Percentiles rank a stretch among this genome's conserved stretches.
Evolutionary conservation across 2,113 vertebrate species (phyloP).

Genomic region (Phoenicopterus ruber): DNA sequence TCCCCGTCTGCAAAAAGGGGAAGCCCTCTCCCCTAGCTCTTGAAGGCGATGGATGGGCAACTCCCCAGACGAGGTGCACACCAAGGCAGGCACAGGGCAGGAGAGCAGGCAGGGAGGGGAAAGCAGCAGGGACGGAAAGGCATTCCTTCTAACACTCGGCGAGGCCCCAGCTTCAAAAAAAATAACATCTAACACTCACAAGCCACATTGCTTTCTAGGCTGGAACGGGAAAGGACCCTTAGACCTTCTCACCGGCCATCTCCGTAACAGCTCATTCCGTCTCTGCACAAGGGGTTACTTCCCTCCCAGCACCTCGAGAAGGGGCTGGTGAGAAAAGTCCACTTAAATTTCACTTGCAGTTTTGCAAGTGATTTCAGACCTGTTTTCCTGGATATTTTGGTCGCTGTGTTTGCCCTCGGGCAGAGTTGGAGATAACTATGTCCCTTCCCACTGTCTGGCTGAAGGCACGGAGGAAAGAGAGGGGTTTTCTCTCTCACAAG

Average conservation of each 20-base stretch:
- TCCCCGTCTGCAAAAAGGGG: background rate
- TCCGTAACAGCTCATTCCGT: background rate
- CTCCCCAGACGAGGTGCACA: background rate
- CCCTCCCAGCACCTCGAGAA: background rate
- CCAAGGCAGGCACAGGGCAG: background rate
- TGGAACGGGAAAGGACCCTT: background rate
- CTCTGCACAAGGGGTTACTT: background rate
- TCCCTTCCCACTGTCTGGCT: background rate
- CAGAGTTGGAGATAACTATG: accelerated
- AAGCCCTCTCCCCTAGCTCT: background rate
- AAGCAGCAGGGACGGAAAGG: background rate
- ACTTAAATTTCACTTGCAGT: background rate
- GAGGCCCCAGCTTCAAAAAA: background rate
- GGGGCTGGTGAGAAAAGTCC: background rate
- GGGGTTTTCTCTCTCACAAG: background rate
- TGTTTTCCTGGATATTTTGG: background rate
- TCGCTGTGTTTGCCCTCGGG: background rate
- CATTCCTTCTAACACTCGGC: background rate
- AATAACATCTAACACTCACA: background rate
- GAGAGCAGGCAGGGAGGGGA: background rate
- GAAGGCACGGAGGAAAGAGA: background rate
- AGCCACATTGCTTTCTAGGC: background rate
- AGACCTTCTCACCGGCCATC: background rate
- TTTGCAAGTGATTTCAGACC: background rate
- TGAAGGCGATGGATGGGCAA: background rate